Base-by-base conservation (phyloP, 2,113 vertebrate species). In the Helogale parvula region DNA sequence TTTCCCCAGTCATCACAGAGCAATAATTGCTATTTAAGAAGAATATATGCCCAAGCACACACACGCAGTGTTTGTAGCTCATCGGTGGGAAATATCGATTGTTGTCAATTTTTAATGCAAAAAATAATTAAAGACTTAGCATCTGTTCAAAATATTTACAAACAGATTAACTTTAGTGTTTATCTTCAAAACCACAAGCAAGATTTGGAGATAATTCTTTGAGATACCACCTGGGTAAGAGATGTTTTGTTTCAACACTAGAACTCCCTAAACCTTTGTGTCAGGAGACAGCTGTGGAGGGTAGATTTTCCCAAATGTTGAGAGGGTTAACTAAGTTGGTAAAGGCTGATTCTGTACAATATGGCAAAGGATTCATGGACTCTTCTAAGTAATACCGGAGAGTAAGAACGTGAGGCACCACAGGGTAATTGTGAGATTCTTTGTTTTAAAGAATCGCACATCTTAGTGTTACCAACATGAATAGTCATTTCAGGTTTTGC, bases 221-320 rank as follows among this genome's bases (percentile, higher is more conserved):
- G 84, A 94, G 95, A 82, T 63, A 86, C 87, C 68, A 88, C 38
- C 77, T 11, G 35, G 99, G 97, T 96, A 99, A 98, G 94, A 99
- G 99, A 23, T 99, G 99, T 98, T 99, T 99, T 88, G 99, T 99
- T 98, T 99, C 99, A 89, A 99, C 99, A 87, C 99, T 99, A 92
- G 99, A 90, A 99, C 99, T 98, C 99, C 99, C 98, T 99, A 99
- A 94, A 99, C 99, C 98, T 99, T 99, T 96, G 99, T 99, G 86
- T 99, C 99, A 29, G 97, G 98, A 96, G 99, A 99, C 87, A 7
- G 25, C 97, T 47, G 99, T 98, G 84, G 98, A 99, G 54, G 99
- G 99, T 84, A 99, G 98, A 94, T 99, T 99, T 97, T 99, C 99
- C 99, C 99, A 99, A 92, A 98, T 98, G 69, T 99, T 99, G 87